Percentiles rank a stretch among this genome's conserved stretches.
Evolutionary conservation across 2,113 vertebrate species (phyloP).

Genomic region (Sphaerodactylus townsendi): DNA sequence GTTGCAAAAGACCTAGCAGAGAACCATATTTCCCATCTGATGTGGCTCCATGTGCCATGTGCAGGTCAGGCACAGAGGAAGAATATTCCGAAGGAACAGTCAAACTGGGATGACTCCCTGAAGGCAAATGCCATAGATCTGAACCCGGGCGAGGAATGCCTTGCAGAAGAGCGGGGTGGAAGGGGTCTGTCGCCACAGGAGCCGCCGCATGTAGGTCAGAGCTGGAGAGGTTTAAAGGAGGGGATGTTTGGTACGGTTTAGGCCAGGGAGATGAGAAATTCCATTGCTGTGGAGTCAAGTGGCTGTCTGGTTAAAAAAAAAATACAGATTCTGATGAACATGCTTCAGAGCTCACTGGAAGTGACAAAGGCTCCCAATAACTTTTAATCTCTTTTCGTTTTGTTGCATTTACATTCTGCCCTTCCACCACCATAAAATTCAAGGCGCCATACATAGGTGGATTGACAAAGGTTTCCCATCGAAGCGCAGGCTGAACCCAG

Average conservation of each 20-base stretch:
- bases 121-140: slow-evolving; percentile 71
- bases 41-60: slow-evolving; percentile 35
- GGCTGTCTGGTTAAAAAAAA: slow-evolving; percentile 60
- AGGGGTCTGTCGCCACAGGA: slow-evolving; percentile 43
- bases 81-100: slow-evolving; percentile 38
- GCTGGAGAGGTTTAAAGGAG: slow-evolving; percentile 36
- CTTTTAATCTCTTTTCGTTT: background rate
- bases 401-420: no score
- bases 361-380: background rate
- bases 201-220: slow-evolving; percentile 35
- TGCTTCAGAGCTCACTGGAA: background rate
- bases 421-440: no score
- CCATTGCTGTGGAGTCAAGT: slow-evolving; percentile 68
- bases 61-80: slow-evolving; percentile 50
- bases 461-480: no score
- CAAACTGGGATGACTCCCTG: slow-evolving; percentile 33
- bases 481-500: no score
- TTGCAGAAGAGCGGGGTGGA: slow-evolving; percentile 50
- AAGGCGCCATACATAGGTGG: no score
- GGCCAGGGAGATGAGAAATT: slow-evolving; percentile 70
- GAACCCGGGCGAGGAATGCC: slow-evolving; percentile 42
- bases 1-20: slow-evolving; percentile 83
- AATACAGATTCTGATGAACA: background rate
- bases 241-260: slow-evolving; percentile 56
- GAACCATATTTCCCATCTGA: slow-evolving; percentile 80